Evolutionary conservation across 2,888 invertebrate species (phyloP).

Genomic region (Xanthorhoe spadicearia): DNA sequence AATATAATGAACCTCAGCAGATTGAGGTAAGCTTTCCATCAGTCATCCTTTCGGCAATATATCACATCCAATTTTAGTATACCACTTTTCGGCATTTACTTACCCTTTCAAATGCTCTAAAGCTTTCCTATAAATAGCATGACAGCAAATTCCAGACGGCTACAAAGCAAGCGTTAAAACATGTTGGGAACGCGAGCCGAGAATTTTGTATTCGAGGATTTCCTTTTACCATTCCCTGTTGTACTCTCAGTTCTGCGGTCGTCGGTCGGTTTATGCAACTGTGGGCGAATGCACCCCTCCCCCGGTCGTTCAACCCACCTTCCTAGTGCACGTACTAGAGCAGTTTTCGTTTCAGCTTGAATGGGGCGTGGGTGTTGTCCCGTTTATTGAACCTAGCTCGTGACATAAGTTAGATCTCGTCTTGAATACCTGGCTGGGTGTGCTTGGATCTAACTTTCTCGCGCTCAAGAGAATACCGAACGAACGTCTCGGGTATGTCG

Average conservation of each 20-base stretch:
- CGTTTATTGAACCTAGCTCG: slow-evolving; percentile 53
- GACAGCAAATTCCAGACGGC: slow-evolving; percentile 19
- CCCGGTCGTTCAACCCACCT: slow-evolving; percentile 69
- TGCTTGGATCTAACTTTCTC: slow-evolving; percentile 32
- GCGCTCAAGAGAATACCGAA: slow-evolving; percentile 18
- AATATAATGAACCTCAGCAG: background rate
- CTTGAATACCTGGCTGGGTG: slow-evolving; percentile 22
- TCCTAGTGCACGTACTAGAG: slow-evolving; percentile 59
- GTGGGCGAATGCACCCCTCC: slow-evolving; percentile 64
- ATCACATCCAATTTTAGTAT: slow-evolving; percentile 25
- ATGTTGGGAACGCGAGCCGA: slow-evolving; percentile 28
- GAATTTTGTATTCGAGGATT: slow-evolving; percentile 38
- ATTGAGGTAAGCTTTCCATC: background rate
- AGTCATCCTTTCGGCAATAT: slow-evolving; percentile 4
- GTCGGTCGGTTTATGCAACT: slow-evolving; percentile 70
- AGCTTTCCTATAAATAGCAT: slow-evolving; percentile 23
- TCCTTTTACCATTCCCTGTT: slow-evolving; percentile 48
- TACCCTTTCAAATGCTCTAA: slow-evolving; percentile 13
- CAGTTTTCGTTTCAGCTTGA: slow-evolving; percentile 67
- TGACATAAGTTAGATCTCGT: slow-evolving; percentile 40
- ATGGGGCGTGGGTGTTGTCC: slow-evolving; percentile 66
- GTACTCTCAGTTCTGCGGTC: slow-evolving; percentile 57
- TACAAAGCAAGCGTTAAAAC: slow-evolving; percentile 22
- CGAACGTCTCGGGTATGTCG: slow-evolving; percentile 3
- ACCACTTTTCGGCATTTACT: slow-evolving; percentile 14